Conservation (phyloP, 92 coral and sea anemone genomes). For the Pocillopora grandis region DNA sequence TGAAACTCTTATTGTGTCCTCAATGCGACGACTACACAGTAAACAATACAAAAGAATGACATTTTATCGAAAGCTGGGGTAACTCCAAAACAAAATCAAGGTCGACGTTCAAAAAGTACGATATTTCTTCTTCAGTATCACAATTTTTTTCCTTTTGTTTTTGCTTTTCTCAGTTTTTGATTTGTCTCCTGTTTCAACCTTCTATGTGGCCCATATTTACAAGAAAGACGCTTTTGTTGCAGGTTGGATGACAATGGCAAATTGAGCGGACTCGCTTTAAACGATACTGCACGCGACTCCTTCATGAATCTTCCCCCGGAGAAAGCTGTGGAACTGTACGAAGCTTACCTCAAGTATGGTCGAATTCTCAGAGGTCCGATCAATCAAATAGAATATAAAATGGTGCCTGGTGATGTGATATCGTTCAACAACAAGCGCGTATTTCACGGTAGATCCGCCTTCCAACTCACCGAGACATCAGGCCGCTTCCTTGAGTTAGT, state of each 20-base stretch:
- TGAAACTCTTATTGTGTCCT: too few relatives aligned
- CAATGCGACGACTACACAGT: too few relatives aligned
- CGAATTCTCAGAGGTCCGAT: constrained; percentile 66
- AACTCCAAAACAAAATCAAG: too few relatives aligned
- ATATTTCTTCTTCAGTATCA: too few relatives aligned
- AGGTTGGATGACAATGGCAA: constrained; percentile 66
- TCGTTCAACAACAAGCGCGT: constrained; percentile 80
- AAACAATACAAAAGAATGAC: too few relatives aligned
- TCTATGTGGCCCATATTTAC: neutral
- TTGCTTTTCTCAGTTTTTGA: neutral
- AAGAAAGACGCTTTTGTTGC: neutral
- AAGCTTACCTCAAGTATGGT: constrained; percentile 65
- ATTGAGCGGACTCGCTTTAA: constrained; percentile 60
- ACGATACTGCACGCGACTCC: constrained; percentile 72
- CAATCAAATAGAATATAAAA: constrained; percentile 69
- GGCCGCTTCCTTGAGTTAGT: constrained; percentile 67
- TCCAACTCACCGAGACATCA: constrained; percentile 44
- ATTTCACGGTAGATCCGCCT: constrained; percentile 81
- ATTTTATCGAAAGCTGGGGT: too few relatives aligned
- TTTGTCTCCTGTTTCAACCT: too few relatives aligned
- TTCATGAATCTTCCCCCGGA: constrained; percentile 56
- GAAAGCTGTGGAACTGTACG: constrained; percentile 51
- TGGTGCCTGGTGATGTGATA: constrained; percentile 73
- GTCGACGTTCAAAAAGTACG: too few relatives aligned
- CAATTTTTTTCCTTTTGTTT: neutral